Base-by-base conservation (phyloP, 2,113 vertebrate species). In the Malurus cyaneus region DNA sequence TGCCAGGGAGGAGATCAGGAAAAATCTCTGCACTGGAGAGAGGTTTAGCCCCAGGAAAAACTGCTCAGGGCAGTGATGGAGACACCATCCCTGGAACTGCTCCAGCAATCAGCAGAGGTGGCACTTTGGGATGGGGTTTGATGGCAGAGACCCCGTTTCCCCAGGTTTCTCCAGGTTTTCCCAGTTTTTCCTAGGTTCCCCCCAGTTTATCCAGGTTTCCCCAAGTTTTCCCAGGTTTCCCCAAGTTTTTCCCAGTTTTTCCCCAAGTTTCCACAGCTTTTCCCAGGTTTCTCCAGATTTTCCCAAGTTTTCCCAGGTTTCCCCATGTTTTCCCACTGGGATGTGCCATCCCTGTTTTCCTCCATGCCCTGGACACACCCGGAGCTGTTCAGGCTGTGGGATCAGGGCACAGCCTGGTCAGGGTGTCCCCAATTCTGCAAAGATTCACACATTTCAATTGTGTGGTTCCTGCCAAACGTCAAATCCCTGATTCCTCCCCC, bases 391-490 rank as follows among this genome's bases (percentile, higher is more conserved):
- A 8, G 32, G 28, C 4, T 19, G n/a, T 20, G 67, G 26, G 57
- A 18, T 41, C 59, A 53, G 36, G 59, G 32, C 46, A 21, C 13
- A 10, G 32, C 34, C 5, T 41, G 3, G 2, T 6, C n/a, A 42
- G n/a, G 26, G 14, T 9, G 4, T 23, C 9, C 41, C 57, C 1
- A 0, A 1, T n/a, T 19, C 56, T 66, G 20, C 50, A 7, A 12
- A 42, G n/a, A 26, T 53, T 54, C 15, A 54, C 8, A 34, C 19
- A 29, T 36, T 66, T 15, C 4, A n/a, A 24, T 3, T 5, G 1
- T 18, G 14, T n/a, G 1, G 0, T 61, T 88, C 18, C 60, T 50
- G 5, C 19, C 12, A 9, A 12, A 2, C 13, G 4, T 5, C 19
- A 18, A 46, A 11, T 7, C 67, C 47, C 28, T 23, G 8, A 24